phyloP scores from a whole-genome alignment of 2,113 vertebrate species.

The Onychostruthus taczanowskii region DNA sequence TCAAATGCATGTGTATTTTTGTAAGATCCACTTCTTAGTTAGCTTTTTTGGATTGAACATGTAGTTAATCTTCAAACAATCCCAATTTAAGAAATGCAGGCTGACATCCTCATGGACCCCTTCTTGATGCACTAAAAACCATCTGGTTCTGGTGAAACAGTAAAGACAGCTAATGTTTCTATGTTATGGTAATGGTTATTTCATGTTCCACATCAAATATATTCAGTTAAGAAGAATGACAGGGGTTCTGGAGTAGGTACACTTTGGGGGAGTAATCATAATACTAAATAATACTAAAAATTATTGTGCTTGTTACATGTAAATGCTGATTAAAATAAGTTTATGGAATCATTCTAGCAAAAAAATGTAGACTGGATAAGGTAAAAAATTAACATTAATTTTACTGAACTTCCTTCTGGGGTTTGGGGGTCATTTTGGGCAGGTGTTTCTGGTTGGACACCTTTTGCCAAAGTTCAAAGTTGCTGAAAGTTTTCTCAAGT shows the following conservation, averaged over 20 bases:
- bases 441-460: background rate
- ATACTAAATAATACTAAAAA: background rate
- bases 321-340: background rate
- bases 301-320: background rate
- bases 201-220: background rate
- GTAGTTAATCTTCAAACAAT: background rate
- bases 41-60: background rate
- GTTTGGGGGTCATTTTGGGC: background rate
- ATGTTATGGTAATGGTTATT: background rate
- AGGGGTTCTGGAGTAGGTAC: background rate
- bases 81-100: background rate
- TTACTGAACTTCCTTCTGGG: background rate
- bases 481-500: background rate
- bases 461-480: background rate
- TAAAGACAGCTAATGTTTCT: background rate
- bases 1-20: background rate
- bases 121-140: background rate
- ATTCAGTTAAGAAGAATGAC: background rate
- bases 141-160: background rate
- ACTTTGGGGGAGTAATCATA: background rate
- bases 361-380: background rate
- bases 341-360: background rate
- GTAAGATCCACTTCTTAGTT: background rate
- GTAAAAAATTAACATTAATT: background rate
- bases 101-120: background rate